Evolutionary conservation across 2,113 vertebrate genomes (phyloP).

Genomic region (Heterocephalus glaber): DNA sequence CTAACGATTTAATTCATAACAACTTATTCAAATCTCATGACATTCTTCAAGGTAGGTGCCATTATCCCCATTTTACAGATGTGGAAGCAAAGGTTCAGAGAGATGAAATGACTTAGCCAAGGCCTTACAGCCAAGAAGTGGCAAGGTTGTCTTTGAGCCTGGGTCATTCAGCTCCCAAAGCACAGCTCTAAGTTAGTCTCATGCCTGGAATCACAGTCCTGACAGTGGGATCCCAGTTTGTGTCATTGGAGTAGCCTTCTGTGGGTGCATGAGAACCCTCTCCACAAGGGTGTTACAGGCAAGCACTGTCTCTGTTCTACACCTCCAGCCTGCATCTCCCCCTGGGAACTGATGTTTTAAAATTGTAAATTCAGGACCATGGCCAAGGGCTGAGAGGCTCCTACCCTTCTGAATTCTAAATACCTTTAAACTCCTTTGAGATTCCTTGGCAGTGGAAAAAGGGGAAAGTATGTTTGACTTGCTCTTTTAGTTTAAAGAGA

Average conservation of each 20-base stretch:
- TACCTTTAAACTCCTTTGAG: constrained; percentile 32
- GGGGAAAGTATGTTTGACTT: constrained; percentile 53
- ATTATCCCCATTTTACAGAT: not conserved
- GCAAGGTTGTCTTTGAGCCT: not conserved
- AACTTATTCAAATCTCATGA: not conserved
- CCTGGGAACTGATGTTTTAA: not conserved
- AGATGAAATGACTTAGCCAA: not conserved
- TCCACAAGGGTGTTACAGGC: not conserved
- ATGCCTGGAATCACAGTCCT: not conserved
- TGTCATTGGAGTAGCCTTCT: not conserved
- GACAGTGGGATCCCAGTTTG: not conserved
- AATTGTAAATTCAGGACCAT: constrained; percentile 15
- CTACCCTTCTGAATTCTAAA: constrained; percentile 51
- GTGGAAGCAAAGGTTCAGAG: not conserved
- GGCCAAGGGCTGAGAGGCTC: not conserved
- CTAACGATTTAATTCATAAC: not conserved
- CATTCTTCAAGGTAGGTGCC: not conserved
- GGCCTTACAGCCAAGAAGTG: not conserved
- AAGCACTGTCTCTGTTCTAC: not conserved
- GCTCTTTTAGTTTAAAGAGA: constrained; percentile 47
- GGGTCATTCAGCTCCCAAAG: fast-evolving
- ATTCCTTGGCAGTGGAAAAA: constrained; percentile 50
- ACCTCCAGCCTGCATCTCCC: not conserved
- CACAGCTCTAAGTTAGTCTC: not conserved
- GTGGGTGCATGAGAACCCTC: not conserved